phyloP scores from a whole-genome alignment of 2,888 invertebrate genomes.

The Unio pictorum region DNA sequence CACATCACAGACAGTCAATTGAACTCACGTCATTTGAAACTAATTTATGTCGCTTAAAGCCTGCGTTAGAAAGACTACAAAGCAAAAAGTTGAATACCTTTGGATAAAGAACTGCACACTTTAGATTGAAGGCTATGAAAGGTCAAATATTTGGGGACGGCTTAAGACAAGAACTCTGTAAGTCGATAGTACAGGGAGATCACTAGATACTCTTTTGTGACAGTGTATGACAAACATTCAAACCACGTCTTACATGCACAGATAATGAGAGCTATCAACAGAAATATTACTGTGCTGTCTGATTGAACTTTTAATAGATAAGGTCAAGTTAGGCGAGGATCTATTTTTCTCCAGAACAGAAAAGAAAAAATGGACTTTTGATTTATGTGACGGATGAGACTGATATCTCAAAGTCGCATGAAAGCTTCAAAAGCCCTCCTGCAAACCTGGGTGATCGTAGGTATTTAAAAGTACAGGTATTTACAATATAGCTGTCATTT shows the following conservation, averaged over 20 bases:
- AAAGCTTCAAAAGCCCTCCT: too few species aligned
- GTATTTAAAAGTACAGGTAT: too few species aligned
- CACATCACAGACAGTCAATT: slow-evolving; percentile 18
- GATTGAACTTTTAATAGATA: slow-evolving; percentile 17
- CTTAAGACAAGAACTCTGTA: slow-evolving; percentile 20
- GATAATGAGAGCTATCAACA: slow-evolving; percentile 20
- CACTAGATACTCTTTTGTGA: slow-evolving; percentile 18
- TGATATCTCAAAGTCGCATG: too few species aligned
- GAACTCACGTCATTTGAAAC: slow-evolving; percentile 27
- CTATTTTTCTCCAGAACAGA: too few species aligned
- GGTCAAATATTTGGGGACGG: slow-evolving; percentile 22
- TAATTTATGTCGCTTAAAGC: slow-evolving; percentile 33
- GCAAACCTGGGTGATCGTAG: too few species aligned
- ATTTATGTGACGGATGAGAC: too few species aligned
- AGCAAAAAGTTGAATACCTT: slow-evolving; percentile 21
- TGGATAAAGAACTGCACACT: slow-evolving; percentile 16
- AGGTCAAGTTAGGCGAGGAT: background rate
- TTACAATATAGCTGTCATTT: too few species aligned
- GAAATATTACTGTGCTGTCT: slow-evolving; percentile 5
- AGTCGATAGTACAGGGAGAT: slow-evolving; percentile 16
- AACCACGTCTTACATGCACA: slow-evolving; percentile 14
- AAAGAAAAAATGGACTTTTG: too few species aligned
- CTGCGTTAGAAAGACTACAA: slow-evolving; percentile 23
- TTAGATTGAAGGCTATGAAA: slow-evolving; percentile 9
- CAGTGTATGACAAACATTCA: slow-evolving; percentile 26